A percentile compares a stretch with the other conserved stretches of the same genome.
These are phyloP conservation scores for Patella depressa DNA, from an alignment of 2,888 invertebrate genomes.

Conservation along the genomic window DNA sequence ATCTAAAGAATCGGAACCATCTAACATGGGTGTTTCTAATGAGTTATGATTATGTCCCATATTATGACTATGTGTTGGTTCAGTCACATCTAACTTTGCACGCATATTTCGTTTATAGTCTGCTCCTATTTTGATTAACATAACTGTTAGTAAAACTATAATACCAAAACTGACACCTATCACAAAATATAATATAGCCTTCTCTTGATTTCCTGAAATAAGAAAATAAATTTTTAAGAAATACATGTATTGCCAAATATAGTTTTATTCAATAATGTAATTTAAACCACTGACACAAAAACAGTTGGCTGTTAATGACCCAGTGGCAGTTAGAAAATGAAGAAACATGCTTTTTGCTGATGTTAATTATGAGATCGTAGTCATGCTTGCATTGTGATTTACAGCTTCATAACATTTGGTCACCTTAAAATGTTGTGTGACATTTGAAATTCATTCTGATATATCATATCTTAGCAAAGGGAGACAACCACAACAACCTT, in stretches of 20 bases:
- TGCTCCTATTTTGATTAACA: conserved; percentile 56
- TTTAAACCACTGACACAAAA: too few species aligned
- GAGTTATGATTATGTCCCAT: conserved; percentile 45
- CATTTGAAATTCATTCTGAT: too few species aligned
- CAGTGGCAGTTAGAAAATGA: too few species aligned
- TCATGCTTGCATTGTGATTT: too few species aligned
- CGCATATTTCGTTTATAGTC: conserved; percentile 52
- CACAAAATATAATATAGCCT: conserved; percentile 61
- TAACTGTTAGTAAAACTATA: conserved; percentile 54
- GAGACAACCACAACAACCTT: conserved; percentile 13
- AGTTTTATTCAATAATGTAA: too few species aligned
- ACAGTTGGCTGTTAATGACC: too few species aligned
- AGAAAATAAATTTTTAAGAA: neutral
- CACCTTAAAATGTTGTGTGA: too few species aligned
- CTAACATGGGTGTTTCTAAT: conserved; percentile 55
- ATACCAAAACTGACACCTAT: conserved; percentile 60
- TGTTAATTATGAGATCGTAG: too few species aligned
- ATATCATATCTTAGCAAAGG: neutral
- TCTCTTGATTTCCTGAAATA: conserved; percentile 60
- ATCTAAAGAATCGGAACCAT: conserved; percentile 60
- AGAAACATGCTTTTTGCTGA: too few species aligned
- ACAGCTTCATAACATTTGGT: too few species aligned
- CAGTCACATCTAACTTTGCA: conserved; percentile 59
- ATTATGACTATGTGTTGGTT: conserved; percentile 54
- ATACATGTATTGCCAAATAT: too few species aligned